These are phyloP conservation scores for Monopterus albus DNA, from an alignment of 2,113 vertebrate species.

Conservation along the genomic window DNA sequence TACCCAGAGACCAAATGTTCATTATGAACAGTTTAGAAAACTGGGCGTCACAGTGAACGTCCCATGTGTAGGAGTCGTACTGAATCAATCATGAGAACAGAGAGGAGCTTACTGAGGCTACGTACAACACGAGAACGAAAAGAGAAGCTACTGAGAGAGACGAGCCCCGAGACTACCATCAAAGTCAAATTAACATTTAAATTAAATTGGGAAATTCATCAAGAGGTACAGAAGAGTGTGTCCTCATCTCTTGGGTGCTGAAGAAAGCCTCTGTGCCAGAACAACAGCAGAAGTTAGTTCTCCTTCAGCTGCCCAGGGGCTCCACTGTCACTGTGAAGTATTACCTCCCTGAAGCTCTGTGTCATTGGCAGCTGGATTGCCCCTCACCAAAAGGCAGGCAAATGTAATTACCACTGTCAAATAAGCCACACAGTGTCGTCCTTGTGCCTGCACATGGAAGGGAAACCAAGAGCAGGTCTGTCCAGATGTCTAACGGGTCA, in stretches of 20 bases:
- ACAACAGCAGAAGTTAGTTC: no score
- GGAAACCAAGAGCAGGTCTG: conserved; percentile 3
- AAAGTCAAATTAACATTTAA: conserved; percentile 77
- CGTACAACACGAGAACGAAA: background rate
- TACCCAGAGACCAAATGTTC: conserved; percentile 37
- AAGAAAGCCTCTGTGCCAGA: conserved; percentile 4
- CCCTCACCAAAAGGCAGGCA: conserved; percentile 24
- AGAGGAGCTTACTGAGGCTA: background rate
- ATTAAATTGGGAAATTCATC: conserved; percentile 65
- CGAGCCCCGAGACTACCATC: conserved; percentile 56
- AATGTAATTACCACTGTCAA: conserved; percentile 48
- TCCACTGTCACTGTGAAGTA: background rate
- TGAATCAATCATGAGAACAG: conserved; percentile 6
- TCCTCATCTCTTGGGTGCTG: background rate
- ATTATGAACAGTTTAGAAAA: conserved; percentile 54
- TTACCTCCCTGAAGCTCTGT: conserved; percentile 18
- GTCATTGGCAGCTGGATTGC: conserved; percentile 9
- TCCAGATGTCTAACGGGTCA: conserved; percentile 38
- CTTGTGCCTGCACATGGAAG: background rate
- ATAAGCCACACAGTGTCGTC: conserved; percentile 27
- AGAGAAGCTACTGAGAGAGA: conserved; percentile 18
- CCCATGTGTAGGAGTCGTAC: background rate
- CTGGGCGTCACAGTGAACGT: background rate
- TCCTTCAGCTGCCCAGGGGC: background rate
- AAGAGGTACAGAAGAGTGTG: conserved; percentile 14